Evolutionary conservation across 2,113 vertebrate genomes (phyloP), one percentile per base, ranked within the genome.

Genomic region (Pongo abelii): DNA sequence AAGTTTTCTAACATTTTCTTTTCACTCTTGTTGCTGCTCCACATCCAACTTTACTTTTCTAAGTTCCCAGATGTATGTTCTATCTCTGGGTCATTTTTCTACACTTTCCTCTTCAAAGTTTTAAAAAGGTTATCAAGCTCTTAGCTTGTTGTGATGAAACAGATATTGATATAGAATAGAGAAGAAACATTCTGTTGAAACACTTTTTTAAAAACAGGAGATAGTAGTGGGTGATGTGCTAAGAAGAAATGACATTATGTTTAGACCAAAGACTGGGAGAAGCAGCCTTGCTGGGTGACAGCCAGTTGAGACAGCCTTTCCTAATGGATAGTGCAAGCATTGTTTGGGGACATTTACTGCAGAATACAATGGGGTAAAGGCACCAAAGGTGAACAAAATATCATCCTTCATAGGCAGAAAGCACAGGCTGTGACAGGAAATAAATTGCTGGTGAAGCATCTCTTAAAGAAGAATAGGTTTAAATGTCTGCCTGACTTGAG

Each of bases 341-440:
- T 84, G 77, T 93, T 57, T 94, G 97, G 93, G 93, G 86, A 89
- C 40, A 43, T 83, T 97, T 80, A 88, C 84, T 92, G 80, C 70
- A 81, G 79, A 79, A 90, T 74, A 80, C 6, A 0, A 50, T 40
- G 35, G 38, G 70, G 69, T 25, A 89, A 93, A 97, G 61, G 40
- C 55, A 89, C 67, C 43, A 70, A 75, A 96, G 85, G 83, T 89
- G 92, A 97, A 89, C 86, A 96, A 96, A 98, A 97, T 81, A 94
- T 96, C 91, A 97, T 96, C 94, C 89, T 97, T 97, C 94, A 89
- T 79, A 77, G 86, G 90, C 75, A 92, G 89, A 74, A 93, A 97
- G 93, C 94, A 75, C 46, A 59, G 64, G 67, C 84, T 55, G 89
- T 97, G 96, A 97, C 96, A 95, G 97, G 72, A 97, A 97, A 95